Percentiles rank a stretch among this genome's conserved stretches.
These are phyloP conservation scores for Brotula barbata DNA, from an alignment of 2,797 vertebrate genomes.

Conservation along the genomic window DNA sequence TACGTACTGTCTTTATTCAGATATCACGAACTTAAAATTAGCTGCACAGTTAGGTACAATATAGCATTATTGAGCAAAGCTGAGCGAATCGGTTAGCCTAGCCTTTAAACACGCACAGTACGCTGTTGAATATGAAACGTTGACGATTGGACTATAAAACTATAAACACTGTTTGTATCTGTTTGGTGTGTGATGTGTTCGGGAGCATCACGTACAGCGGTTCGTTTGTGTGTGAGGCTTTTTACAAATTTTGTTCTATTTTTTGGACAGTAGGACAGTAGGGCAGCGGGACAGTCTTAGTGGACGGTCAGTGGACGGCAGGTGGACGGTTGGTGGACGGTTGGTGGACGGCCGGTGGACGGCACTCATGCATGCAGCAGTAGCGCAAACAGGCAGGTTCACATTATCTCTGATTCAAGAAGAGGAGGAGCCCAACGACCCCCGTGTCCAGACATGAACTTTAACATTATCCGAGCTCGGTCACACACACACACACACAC, in stretches of 20 bases:
- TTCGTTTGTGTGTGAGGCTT: neutral
- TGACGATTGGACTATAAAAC: constrained; percentile 51
- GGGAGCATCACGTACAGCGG: constrained; percentile 9
- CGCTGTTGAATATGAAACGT: constrained; percentile 55
- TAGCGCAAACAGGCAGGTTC: constrained; percentile 49
- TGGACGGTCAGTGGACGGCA: too few relatives aligned
- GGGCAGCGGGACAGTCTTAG: too few relatives aligned
- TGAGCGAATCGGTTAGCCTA: constrained; percentile 17
- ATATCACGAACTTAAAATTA: constrained; percentile 36
- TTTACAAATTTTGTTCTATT: neutral
- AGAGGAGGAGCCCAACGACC: constrained; percentile 12
- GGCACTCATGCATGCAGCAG: constrained; percentile 45
- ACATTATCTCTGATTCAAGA: constrained; percentile 45
- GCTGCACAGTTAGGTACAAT: constrained; percentile 54
- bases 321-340: too few relatives aligned
- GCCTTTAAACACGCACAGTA: constrained; percentile 56
- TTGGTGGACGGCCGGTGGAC: constrained; percentile 21
- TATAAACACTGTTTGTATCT: constrained; percentile 20
- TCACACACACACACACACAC: constrained; percentile 3
- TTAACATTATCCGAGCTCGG: constrained; percentile 25
- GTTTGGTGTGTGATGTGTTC: neutral
- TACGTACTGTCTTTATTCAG: constrained; percentile 17
- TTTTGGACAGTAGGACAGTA: too few relatives aligned
- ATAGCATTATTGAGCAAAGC: constrained; percentile 27
- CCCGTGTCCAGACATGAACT: constrained; percentile 19